These are phyloP conservation scores for Rhizoglyphus robini DNA, from an alignment of 1,140 invertebrate species.

Conservation along the genomic window DNA sequence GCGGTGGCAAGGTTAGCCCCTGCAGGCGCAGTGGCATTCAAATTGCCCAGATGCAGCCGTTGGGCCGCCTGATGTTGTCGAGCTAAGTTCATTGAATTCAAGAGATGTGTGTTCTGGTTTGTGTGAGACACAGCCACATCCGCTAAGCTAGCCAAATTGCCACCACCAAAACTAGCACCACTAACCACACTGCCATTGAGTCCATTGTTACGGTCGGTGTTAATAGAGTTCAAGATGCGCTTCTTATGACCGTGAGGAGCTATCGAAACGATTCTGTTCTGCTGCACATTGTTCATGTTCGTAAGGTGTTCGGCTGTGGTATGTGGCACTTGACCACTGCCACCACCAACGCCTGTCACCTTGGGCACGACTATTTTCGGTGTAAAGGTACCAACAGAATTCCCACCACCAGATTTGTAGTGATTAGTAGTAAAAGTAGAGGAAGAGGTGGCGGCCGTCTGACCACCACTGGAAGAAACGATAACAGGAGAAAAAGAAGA, in stretches of 20 bases:
- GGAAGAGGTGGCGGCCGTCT: not conserved
- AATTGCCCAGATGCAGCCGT: not conserved
- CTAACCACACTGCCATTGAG: not conserved
- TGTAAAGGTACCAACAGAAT: not conserved
- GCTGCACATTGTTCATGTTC: not conserved
- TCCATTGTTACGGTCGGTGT: not conserved
- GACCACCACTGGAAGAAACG: not conserved
- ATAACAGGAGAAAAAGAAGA: constrained; percentile 1
- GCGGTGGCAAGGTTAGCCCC: not conserved
- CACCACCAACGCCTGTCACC: not conserved
- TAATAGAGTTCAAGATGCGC: not conserved
- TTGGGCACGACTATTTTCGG: not conserved
- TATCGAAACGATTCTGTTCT: too few relatives aligned
- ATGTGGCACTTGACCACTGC: too few relatives aligned
- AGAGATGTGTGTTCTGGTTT: not conserved
- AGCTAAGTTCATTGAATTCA: too few relatives aligned
- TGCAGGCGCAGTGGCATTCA: not conserved
- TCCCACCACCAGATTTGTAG: not conserved
- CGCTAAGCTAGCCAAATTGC: not conserved
- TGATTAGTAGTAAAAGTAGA: not conserved
- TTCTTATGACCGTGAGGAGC: constrained; percentile 3
- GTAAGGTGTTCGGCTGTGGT: not conserved
- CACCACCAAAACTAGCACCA: not conserved
- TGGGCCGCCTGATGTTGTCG: not conserved
- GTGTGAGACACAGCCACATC: not conserved